These are phyloP conservation scores for Litocranius walleri DNA, from an alignment of 2,113 vertebrate genomes.

Conservation along the genomic window DNA sequence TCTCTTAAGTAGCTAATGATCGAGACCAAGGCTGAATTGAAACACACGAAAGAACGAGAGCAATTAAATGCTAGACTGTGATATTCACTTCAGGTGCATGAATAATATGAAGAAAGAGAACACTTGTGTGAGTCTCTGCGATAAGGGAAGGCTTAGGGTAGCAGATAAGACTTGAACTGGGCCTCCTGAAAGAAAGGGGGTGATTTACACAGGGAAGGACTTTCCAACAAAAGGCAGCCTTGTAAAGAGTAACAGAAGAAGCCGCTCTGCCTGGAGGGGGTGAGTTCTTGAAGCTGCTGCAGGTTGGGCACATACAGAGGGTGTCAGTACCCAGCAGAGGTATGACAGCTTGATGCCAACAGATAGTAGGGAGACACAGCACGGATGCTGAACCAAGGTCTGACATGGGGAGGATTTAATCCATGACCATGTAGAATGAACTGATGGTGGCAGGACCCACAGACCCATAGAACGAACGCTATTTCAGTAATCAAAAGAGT, in stretches of 20 bases:
- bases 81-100: neutral
- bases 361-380: no score
- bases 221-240: neutral
- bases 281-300: neutral
- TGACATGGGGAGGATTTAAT: no score
- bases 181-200: neutral
- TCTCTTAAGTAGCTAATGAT: neutral
- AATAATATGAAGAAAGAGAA: neutral
- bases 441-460: neutral
- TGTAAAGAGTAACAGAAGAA: neutral
- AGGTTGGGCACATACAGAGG: no score
- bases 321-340: neutral
- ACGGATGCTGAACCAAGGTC: accelerated
- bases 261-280: neutral
- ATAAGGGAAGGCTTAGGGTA: neutral
- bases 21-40: neutral
- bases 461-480: neutral
- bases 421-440: accelerated
- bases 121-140: accelerated
- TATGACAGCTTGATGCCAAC: no score
- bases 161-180: neutral
- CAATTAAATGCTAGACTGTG: neutral
- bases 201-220: neutral
- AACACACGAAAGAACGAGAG: neutral
- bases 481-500: neutral